A percentile compares a stretch with the other conserved stretches of the same genome.
phyloP scores from a whole-genome alignment of 1,140 invertebrate genomes.

The Bombyx mori region ASM3026992v2 NC_085115.1:7434501-7435000 shows the following conservation, averaged over 20 bases:
- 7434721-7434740: conserved; percentile 86
- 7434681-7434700: conserved; percentile 91
- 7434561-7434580: conserved; percentile 79
- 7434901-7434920: conserved; percentile 70
- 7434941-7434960: conserved; percentile 58
- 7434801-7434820: conserved; percentile 88
- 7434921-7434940: conserved; percentile 50
- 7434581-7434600: conserved; percentile 77
- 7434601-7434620: conserved; percentile 75
- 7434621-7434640: conserved; percentile 88
- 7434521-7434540: conserved; percentile 60
- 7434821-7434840: conserved; percentile 77
- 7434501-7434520: conserved; percentile 36
- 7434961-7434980: conserved; percentile 67
- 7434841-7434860: conserved; percentile 82
- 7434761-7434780: conserved; percentile 89
- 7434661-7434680: conserved; percentile 90
- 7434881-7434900: conserved; percentile 84
- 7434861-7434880: conserved; percentile 87
- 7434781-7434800: conserved; percentile 91
- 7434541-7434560: conserved; percentile 67
- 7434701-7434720: conserved; percentile 90
- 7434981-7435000: conserved; percentile 65
- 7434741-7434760: conserved; percentile 91
- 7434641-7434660: conserved; percentile 89